Evolutionary conservation across 2,888 invertebrate genomes (phyloP).

Genomic region (Hirtodrosophila cameraria): DNA sequence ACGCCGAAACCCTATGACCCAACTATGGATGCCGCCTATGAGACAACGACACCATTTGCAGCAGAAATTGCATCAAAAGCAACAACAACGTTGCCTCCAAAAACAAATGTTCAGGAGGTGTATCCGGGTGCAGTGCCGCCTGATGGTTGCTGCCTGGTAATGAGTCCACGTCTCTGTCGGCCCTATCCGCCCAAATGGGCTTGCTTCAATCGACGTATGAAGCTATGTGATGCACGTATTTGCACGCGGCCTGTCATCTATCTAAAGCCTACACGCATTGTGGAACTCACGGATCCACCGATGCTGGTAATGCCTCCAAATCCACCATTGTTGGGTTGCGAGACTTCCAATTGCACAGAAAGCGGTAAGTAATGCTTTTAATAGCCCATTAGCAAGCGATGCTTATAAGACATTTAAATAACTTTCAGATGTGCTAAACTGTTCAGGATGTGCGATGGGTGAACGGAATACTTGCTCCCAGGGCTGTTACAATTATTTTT

Average conservation of each 20-base stretch:
- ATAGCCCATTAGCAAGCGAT: background rate
- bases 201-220: constrained; percentile 56
- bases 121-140: constrained; percentile 1
- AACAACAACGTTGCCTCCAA: background rate
- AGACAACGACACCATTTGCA: background rate
- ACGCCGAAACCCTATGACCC: constrained; percentile 49
- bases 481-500: constrained; percentile 69
- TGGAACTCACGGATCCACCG: constrained; percentile 37
- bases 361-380: constrained; percentile 38
- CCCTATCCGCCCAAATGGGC: constrained; percentile 67
- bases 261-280: constrained; percentile 60
- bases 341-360: constrained; percentile 49
- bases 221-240: constrained; percentile 61
- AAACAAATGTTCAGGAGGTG: background rate
- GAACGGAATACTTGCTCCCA: constrained; percentile 62
- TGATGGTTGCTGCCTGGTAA: constrained; percentile 61
- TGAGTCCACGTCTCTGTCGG: constrained; percentile 71
- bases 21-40: constrained; percentile 17
- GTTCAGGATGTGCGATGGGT: constrained; percentile 70
- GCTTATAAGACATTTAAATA: background rate
- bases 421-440: constrained; percentile 60
- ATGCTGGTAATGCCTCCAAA: constrained; percentile 75
- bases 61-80: background rate
- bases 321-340: constrained; percentile 63
- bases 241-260: constrained; percentile 62